Evolutionary conservation across 2,888 invertebrate species (phyloP).

Genomic region (Mycogona germanica): DNA sequence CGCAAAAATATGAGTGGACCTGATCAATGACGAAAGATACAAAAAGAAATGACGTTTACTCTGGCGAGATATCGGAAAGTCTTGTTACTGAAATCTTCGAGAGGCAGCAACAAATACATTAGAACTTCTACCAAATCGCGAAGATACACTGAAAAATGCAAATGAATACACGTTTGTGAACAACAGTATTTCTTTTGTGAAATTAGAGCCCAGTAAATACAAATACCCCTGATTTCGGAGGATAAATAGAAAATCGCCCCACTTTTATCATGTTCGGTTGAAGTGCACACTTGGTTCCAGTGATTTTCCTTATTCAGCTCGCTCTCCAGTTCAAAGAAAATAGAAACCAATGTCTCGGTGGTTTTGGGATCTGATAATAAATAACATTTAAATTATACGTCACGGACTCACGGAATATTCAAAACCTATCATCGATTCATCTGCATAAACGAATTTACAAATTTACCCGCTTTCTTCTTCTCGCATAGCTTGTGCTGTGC

Average conservation of each 20-base stretch:
- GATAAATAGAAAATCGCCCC: neutral
- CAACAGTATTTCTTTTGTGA: neutral
- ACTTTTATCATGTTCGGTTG: conserved; percentile 44
- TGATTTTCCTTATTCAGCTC: conserved; percentile 71
- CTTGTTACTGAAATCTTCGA: conserved; percentile 71
- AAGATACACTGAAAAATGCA: conserved; percentile 49
- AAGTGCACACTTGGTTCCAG: conserved; percentile 64
- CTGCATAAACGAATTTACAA: neutral
- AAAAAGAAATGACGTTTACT: conserved; percentile 31
- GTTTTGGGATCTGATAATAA: conserved; percentile 14
- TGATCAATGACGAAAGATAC: conserved; percentile 7
- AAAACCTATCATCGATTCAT: neutral
- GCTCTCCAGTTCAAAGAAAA: conserved; percentile 81
- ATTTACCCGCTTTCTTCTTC: conserved; percentile 38
- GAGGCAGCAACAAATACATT: conserved; percentile 66
- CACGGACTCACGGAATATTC: too few relatives aligned
- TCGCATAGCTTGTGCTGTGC: conserved; percentile 41
- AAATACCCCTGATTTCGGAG: neutral
- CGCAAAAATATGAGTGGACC: neutral
- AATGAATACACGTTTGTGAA: too few relatives aligned
- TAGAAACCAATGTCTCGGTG: conserved; percentile 45
- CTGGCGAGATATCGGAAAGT: conserved; percentile 56
- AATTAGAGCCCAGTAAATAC: conserved; percentile 26
- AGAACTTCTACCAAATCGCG: conserved; percentile 69
- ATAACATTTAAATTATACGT: neutral